Conservation (phyloP, 2,888 invertebrate genomes). For the Magallana nippona region DNA sequence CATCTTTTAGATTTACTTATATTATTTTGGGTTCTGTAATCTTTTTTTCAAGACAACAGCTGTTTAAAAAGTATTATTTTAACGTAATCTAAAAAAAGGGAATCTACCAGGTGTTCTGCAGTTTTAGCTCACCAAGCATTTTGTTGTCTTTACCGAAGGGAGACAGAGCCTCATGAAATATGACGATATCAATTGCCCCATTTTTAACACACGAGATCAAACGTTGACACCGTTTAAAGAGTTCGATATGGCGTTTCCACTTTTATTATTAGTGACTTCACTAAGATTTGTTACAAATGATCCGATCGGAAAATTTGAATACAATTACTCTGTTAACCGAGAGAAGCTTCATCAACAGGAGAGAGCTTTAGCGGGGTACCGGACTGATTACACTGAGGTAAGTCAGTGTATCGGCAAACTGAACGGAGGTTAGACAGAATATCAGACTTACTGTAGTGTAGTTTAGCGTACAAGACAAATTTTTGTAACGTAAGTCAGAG, state of each 20-base stretch:
- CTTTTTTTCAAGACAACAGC: too few species aligned
- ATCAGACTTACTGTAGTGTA: too few species aligned
- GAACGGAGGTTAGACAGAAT: too few species aligned
- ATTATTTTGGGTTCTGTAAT: too few species aligned
- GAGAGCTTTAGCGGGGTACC: background rate
- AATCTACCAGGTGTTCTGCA: background rate
- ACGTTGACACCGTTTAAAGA: background rate
- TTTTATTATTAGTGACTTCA: background rate
- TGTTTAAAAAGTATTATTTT: too few species aligned
- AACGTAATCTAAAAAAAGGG: too few species aligned
- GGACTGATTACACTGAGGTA: background rate
- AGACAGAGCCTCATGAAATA: too few species aligned
- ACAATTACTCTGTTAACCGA: background rate
- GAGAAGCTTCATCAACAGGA: conserved; percentile 8
- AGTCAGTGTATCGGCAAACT: background rate
- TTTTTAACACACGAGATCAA: too few species aligned
- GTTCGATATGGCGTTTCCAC: background rate
- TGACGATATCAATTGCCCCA: background rate
- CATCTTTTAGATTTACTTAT: too few species aligned
- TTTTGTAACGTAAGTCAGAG: too few species aligned
- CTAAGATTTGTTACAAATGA: background rate
- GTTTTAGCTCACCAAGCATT: background rate
- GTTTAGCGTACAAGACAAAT: too few species aligned
- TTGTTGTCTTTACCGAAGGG: background rate
- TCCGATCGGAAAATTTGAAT: background rate